A percentile compares a stretch with the other conserved stretches of the same genome.
These are phyloP conservation scores for Microtus richardsoni DNA, from an alignment of 2,113 vertebrate species.

Conservation along the genomic window DNA sequence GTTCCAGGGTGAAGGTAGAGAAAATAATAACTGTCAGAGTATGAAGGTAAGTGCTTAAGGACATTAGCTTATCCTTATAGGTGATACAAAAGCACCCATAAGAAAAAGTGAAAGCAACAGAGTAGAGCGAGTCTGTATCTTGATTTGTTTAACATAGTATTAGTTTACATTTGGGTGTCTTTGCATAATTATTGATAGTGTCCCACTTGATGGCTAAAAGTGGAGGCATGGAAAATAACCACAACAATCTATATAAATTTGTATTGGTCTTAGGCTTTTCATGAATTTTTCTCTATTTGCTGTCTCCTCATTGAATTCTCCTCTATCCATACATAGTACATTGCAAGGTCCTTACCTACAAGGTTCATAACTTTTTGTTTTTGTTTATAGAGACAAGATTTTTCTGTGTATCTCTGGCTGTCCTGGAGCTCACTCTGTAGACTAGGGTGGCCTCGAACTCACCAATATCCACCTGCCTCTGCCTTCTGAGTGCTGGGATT, in stretches of 20 bases:
- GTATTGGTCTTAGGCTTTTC: neutral
- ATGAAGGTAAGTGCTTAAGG: neutral
- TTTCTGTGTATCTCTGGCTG: no score
- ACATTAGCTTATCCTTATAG: neutral
- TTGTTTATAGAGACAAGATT: no score
- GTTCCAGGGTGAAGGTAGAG: neutral
- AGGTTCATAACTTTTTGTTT: neutral
- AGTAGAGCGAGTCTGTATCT: neutral
- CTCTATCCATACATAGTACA: neutral
- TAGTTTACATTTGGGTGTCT: neutral
- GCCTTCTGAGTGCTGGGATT: no score
- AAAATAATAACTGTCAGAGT: neutral
- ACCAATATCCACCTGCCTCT: no score
- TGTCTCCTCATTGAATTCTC: neutral
- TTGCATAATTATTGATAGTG: neutral
- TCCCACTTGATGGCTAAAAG: neutral
- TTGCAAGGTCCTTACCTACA: neutral
- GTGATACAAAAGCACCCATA: neutral
- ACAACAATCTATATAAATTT: neutral
- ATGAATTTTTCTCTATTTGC: constrained; percentile 8
- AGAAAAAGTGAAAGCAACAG: neutral
- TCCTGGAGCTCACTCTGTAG: no score
- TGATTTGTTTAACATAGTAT: neutral
- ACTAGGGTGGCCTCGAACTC: no score
- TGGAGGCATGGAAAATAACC: neutral